Evolutionary conservation across 1,140 invertebrate species (phyloP), one percentile per base, ranked within the genome.

Genomic region (Dendrolimus punctatus): DNA sequence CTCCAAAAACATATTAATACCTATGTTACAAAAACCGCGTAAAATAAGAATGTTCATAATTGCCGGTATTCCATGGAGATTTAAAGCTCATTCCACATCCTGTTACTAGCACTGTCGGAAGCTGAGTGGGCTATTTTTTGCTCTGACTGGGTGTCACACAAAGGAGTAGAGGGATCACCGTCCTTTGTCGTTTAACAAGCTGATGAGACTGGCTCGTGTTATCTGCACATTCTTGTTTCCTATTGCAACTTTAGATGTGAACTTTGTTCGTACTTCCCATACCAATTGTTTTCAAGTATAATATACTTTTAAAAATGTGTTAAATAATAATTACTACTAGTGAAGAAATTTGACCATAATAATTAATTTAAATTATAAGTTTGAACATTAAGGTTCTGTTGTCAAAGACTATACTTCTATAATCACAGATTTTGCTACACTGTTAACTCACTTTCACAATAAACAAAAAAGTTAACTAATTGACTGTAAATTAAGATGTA

Each of bases 171-270:
- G 49, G 62, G 55, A 60, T 62, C 65, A 57, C 49, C 49, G 47
- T 62, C 60, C 66, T 68, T 68, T 68, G 66, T 68, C 49, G 59
- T 51, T 54, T 58, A 62, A 60, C 66, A 51, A 62, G 57, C 62
- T 68, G 62, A 62, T 64, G 62, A 68, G 51, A 52, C 55, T 46
- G 47, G 45, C 40, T 39, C 40, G 8, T 48, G 5, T 46, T 9
- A 41, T 23, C n/a, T 39, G 8, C 44, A n/a, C 8, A n/a, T 51
- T 45, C 36, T 38, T 39, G 2, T 45, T 45, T 40, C 42, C 39
- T 51, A 38, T 48, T 36, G 46, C 23, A 0, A 23, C 23, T 23
- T 23, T 23, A 23, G 23, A 23, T 23, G 23, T 23, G 23, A 23
- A 23, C 23, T 23, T 3, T 23, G 23, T 23, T 23, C 23, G 23